phyloP scores from a whole-genome alignment of 1,140 invertebrate genomes.

The Telenomus remus region DNA sequence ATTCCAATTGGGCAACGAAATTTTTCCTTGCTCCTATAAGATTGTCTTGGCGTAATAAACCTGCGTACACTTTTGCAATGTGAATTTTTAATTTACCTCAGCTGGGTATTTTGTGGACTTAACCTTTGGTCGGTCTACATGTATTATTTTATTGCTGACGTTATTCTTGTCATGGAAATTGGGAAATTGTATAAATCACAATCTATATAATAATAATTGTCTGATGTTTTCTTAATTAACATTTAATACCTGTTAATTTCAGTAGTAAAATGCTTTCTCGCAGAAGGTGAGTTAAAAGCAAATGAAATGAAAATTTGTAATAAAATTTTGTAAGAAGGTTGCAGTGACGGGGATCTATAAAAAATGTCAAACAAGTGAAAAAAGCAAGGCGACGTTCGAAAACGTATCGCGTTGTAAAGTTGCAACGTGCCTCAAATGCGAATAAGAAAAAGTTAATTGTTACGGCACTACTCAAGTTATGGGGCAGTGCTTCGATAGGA shows the following conservation, averaged over 20 bases:
- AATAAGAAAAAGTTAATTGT: conserved; percentile 60
- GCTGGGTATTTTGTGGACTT: conserved; percentile 8
- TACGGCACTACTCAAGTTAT: conserved; percentile 57
- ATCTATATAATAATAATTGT: too few relatives aligned
- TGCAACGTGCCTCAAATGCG: conserved; percentile 50
- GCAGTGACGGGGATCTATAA: conserved; percentile 12
- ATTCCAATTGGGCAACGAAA: too few relatives aligned
- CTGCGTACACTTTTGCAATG: conserved; percentile 13
- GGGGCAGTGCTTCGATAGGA: conserved; percentile 62
- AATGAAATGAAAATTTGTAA: too few relatives aligned
- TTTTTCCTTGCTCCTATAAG: too few relatives aligned
- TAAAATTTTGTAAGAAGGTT: conserved; percentile 4
- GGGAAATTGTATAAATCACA: too few relatives aligned
- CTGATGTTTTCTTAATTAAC: too few relatives aligned
- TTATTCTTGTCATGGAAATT: not conserved
- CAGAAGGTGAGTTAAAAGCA: too few relatives aligned
- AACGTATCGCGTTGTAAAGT: conserved; percentile 43
- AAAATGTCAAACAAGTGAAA: conserved; percentile 23
- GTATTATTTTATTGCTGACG: not conserved
- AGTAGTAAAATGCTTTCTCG: too few relatives aligned
- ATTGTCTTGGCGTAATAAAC: conserved; percentile 8
- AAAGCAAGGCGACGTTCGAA: conserved; percentile 45
- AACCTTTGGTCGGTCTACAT: conserved; percentile 14
- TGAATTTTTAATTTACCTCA: conserved; percentile 16
- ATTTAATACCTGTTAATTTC: too few relatives aligned